Percentiles rank a stretch among this genome's conserved stretches.
phyloP scores from a whole-genome alignment of 2,797 vertebrate genomes.

The Chromobotia macracanthus region DNA sequence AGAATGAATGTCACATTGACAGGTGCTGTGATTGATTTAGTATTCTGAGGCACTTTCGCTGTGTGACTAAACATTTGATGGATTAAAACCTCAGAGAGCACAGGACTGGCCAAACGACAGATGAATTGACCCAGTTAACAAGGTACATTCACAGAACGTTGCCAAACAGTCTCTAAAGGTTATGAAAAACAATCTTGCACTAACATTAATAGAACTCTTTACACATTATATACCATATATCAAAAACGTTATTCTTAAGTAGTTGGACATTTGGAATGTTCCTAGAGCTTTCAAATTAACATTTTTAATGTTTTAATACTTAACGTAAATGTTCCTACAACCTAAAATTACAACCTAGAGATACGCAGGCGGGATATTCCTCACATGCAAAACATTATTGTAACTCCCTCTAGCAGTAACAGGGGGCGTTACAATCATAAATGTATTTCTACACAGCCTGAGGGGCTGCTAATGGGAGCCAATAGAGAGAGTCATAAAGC shows the following conservation, averaged over 20 bases:
- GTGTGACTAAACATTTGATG: constrained; percentile 69
- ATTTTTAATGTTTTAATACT: too few species aligned
- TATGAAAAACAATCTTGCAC: too few species aligned
- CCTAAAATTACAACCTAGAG: too few species aligned
- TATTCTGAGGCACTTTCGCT: constrained; percentile 70
- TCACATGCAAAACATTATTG: constrained; percentile 57
- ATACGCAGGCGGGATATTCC: neutral
- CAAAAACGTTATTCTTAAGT: too few species aligned
- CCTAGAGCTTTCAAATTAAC: too few species aligned
- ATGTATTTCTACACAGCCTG: constrained; percentile 3
- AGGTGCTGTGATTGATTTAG: constrained; percentile 68
- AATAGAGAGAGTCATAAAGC: constrained; percentile 27
- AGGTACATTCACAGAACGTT: too few species aligned
- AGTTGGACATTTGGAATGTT: too few species aligned
- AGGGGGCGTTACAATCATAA: neutral
- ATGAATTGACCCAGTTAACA: constrained; percentile 51
- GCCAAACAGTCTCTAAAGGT: too few species aligned
- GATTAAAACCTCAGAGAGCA: constrained; percentile 69
- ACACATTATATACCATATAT: too few species aligned
- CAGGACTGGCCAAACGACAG: constrained; percentile 57
- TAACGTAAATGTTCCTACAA: too few species aligned
- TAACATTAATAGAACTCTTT: too few species aligned
- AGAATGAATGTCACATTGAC: constrained; percentile 38
- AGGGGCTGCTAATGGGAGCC: constrained; percentile 37
- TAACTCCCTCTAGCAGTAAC: too few species aligned